Evolutionary conservation across 2,113 vertebrate species (phyloP).

Genomic region (Oncorhynchus nerka): DNA sequence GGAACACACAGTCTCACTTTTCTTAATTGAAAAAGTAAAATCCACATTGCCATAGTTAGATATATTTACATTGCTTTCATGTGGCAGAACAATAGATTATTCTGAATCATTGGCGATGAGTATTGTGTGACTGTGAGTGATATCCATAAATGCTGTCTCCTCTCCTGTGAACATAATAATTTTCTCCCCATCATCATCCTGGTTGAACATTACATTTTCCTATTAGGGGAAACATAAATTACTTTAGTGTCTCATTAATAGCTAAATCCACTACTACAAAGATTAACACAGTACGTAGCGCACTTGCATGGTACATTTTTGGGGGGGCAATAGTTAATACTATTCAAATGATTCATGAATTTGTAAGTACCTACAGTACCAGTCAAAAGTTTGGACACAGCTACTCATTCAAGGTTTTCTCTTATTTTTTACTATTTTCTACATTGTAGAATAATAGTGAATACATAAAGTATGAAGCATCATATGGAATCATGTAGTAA

Average conservation of each 20-base stretch:
- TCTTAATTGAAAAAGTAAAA: constrained; percentile 18
- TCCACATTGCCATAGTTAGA: constrained; percentile 23
- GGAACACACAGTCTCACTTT: constrained; percentile 6
- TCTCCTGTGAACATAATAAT: constrained; percentile 81
- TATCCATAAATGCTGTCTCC: constrained; percentile 81
- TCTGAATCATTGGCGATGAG: constrained; percentile 70
- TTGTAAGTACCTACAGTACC: background rate
- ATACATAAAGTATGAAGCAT: too few relatives aligned
- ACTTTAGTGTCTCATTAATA: background rate
- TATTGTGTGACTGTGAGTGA: constrained; percentile 85
- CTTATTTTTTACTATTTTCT: too few relatives aligned
- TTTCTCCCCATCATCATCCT: constrained; percentile 62
- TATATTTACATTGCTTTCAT: constrained; percentile 29
- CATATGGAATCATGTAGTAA: too few relatives aligned
- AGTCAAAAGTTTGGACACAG: too few relatives aligned
- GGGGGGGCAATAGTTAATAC: too few relatives aligned
- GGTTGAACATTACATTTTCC: constrained; percentile 42
- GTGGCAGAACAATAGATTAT: constrained; percentile 14
- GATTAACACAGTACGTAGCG: background rate
- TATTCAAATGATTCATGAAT: too few relatives aligned
- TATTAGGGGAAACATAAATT: constrained; percentile 29
- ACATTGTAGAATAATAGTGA: too few relatives aligned
- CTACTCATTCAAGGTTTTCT: too few relatives aligned
- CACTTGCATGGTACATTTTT: too few relatives aligned
- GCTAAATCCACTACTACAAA: too few relatives aligned